Percentiles rank a stretch among this genome's conserved stretches.
Evolutionary conservation across 2,797 vertebrate genomes (phyloP).

Genomic region (Parauchenoglanis punctatus): DNA sequence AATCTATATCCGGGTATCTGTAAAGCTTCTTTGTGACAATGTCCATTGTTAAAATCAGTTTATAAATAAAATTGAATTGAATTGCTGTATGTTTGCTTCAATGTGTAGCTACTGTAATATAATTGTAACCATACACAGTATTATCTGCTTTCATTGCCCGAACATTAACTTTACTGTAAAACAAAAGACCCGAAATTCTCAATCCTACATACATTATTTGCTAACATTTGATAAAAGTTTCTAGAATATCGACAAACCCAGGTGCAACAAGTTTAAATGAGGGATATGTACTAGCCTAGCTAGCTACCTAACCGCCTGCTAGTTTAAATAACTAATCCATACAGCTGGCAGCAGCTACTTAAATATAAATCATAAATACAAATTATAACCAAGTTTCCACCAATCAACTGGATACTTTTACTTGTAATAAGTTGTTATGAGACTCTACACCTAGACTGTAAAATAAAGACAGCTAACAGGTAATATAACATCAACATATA

Average conservation of each 20-base stretch:
- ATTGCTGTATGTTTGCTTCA: neutral
- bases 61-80: neutral
- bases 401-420: neutral
- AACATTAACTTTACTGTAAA: neutral
- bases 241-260: neutral
- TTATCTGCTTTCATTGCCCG: neutral
- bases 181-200: neutral
- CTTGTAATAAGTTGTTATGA: neutral
- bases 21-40: neutral
- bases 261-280: neutral
- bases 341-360: neutral
- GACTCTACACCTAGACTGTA: neutral
- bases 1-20: neutral
- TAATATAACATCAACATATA: neutral
- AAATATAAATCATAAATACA: neutral
- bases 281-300: neutral
- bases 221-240: neutral
- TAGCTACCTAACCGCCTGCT: neutral
- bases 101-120: neutral
- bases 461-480: neutral
- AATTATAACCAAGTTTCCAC: neutral
- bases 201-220: neutral
- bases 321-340: neutral
- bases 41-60: neutral
- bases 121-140: neutral